Conservation (phyloP, 2,797 vertebrate genomes). For the Sebastes alutus region DNA sequence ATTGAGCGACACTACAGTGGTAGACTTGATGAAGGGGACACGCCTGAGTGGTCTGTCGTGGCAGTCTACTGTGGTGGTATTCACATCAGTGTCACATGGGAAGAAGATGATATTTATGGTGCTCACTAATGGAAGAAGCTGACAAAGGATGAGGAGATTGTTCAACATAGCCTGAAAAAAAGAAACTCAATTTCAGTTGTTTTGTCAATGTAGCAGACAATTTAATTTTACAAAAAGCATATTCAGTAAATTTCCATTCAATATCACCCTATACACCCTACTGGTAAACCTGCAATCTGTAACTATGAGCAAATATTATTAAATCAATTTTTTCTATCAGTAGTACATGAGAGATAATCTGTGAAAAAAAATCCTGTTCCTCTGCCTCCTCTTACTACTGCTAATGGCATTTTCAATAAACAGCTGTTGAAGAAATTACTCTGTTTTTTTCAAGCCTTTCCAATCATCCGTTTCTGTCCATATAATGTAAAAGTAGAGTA, state of each 20-base stretch:
- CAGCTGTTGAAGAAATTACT: background rate
- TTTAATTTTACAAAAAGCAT: background rate
- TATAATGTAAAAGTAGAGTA: background rate
- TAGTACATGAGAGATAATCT: no score
- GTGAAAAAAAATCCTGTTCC: no score
- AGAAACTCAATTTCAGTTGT: background rate
- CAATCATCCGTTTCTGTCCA: background rate
- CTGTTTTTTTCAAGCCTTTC: background rate
- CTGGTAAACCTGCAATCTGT: background rate
- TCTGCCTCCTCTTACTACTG: no score
- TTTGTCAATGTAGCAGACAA: background rate
- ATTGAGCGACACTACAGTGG: constrained; percentile 71
- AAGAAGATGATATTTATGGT: constrained; percentile 79
- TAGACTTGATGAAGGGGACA: constrained; percentile 74
- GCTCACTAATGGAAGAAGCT: constrained; percentile 56
- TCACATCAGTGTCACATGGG: constrained; percentile 83
- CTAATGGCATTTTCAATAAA: background rate
- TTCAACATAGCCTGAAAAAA: constrained; percentile 68
- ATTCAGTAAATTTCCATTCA: background rate
- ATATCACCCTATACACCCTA: background rate
- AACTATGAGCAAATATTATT: no score
- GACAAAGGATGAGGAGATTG: constrained; percentile 55
- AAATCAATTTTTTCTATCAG: no score
- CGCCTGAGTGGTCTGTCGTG: constrained; percentile 65
- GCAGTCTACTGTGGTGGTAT: constrained; percentile 78